Evolutionary conservation across 37 sponge, comb jelly and placozoan species (phyloP).

Genomic region (Diacarnus erythraeanus): DNA sequence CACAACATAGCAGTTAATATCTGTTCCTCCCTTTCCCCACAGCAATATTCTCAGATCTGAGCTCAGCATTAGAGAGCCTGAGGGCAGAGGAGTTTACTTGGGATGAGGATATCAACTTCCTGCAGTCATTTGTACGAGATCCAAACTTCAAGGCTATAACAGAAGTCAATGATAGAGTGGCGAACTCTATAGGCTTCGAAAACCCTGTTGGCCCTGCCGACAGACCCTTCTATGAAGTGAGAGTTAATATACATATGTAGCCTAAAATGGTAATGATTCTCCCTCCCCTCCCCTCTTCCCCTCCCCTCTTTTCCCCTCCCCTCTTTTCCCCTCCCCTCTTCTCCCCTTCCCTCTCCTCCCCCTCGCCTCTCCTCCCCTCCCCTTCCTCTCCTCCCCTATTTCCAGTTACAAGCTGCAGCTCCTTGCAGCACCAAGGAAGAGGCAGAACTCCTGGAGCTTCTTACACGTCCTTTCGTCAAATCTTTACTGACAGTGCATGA

Average conservation of each 20-base stretch:
- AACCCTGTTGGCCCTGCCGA: slow-evolving; percentile 50
- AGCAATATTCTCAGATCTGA: slow-evolving; percentile 32
- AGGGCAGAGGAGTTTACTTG: slow-evolving; percentile 26
- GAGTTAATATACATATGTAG: not conserved
- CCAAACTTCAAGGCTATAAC: slow-evolving; percentile 20
- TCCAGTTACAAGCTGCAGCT: slow-evolving; percentile 30
- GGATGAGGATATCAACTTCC: slow-evolving; percentile 54
- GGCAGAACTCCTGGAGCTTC: slow-evolving; percentile 11
- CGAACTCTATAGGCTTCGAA: slow-evolving; percentile 55
- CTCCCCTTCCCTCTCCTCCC: not conserved
- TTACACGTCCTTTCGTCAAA: slow-evolving; percentile 11
- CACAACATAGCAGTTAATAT: not conserved
- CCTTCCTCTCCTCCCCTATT: not conserved
- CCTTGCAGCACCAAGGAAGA: slow-evolving; percentile 28
- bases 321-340: not conserved
- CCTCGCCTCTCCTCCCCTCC: not conserved
- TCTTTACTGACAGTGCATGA: slow-evolving; percentile 60
- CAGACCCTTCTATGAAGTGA: slow-evolving; percentile 5
- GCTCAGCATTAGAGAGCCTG: slow-evolving; percentile 26
- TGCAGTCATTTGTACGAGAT: slow-evolving; percentile 15
- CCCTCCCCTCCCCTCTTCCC: not conserved
- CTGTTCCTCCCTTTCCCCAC: slow-evolving; percentile 7
- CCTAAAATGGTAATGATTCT: not conserved
- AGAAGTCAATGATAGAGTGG: slow-evolving; percentile 57
- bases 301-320: not conserved